Evolutionary conservation across 2,113 vertebrate genomes (phyloP).

Genomic region (Anarrhichthys ocellatus): DNA sequence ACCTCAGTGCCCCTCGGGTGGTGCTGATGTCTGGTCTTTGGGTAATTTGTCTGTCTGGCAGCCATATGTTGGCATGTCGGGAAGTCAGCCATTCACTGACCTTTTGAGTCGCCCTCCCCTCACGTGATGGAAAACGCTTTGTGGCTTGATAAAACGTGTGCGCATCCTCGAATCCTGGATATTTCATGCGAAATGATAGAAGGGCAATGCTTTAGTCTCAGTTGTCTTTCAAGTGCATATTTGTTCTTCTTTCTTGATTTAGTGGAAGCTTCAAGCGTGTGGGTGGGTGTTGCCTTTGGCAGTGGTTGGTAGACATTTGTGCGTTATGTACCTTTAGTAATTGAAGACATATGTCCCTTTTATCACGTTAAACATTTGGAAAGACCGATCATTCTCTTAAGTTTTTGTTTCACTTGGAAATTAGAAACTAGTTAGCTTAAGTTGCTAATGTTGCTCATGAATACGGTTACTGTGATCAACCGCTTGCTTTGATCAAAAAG

Average conservation of each 20-base stretch:
- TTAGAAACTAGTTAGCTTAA: neutral
- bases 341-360: neutral
- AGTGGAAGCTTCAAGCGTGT: no score
- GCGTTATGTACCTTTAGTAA: neutral
- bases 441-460: no score
- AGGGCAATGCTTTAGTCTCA: neutral
- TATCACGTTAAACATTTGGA: neutral
- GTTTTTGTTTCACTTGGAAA: neutral
- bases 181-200: neutral
- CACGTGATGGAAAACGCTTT: slow-evolving; percentile 32
- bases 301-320: neutral
- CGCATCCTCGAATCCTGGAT: neutral
- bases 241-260: neutral
- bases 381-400: neutral
- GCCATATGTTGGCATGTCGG: slow-evolving; percentile 64
- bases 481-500: no score
- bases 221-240: neutral
- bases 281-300: no score
- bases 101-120: slow-evolving; percentile 26
- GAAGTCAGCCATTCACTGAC: slow-evolving; percentile 53
- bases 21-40: slow-evolving; percentile 24
- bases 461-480: no score
- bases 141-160: slow-evolving; percentile 7
- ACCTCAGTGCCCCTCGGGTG: neutral
- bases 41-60: slow-evolving; percentile 67